Evolutionary conservation across 1,140 invertebrate genomes (phyloP), one percentile per base, ranked within the genome.

Genomic region (Zaprionus tsacasi): DNA sequence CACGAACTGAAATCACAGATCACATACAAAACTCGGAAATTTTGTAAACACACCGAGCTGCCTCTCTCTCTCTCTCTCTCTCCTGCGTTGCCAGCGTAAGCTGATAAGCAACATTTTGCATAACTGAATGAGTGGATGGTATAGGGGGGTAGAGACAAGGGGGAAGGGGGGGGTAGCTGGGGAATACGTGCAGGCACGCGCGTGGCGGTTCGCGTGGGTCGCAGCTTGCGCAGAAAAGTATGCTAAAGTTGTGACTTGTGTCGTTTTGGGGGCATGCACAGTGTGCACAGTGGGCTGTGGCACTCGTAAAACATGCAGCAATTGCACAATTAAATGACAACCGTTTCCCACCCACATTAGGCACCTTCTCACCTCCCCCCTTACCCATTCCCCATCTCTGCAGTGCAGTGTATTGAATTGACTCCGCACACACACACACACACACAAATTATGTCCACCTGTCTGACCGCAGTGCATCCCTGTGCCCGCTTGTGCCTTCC

Each of bases 291-390:
- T 63, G 75, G 76, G 61, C 68, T 66, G 60, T 68, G 74, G 70
- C 59, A 61, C 63, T 79, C 76, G 79, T 86, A 86, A 86, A 87
- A 82, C 76, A 87, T 87, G 82, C 65, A 60, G 64, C 79, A 86
- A 82, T 80, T 87, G 79, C 76, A 76, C 82, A 87, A 86, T 86
- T 86, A 87, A 86, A 87, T 87, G 79, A 67, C 67, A 66, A 54
- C 65, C 55, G 15, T 15, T 43, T 2, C n/a, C 40, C 40, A 30
- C 27, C 36, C 36, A 67, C 63, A 54, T 60, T 52, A 27, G 50
- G 43, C 13, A 6, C 27, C 27, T 30, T 30, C 3, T 30, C 3
- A 1, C 4, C 27, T 30, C 3, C 5, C 11, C 40, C 13, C 60
- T 3, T 8, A 30, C 1, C 27, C 27, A 1, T 30, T 30, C 27